Evolutionary conservation across 1,140 invertebrate species (phyloP), one percentile per base, ranked within the genome.

Genomic region (Archivesica marissinica): DNA sequence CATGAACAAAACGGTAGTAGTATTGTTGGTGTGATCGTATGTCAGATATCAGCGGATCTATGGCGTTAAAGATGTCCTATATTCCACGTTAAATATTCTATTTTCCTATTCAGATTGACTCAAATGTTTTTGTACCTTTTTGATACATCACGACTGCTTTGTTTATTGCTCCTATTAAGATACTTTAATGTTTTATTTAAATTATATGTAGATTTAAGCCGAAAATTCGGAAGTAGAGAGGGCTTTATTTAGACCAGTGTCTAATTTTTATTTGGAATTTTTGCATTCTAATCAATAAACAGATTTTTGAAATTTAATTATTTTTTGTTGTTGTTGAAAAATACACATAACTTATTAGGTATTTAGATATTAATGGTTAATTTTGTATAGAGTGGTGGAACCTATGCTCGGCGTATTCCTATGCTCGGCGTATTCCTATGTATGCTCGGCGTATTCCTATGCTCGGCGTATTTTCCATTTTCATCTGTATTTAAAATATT

Each of bases 51-150:
- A 0, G 15, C 3, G 38, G 33, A 35, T n/a, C 30, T 15, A 35
- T 64, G 23, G 59, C 30, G 59, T 64, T 64, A 64, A 64, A 64
- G 59, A 64, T 64, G 59, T 35, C 30, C 30, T 35, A 20, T 35
- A 64, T 64, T 64, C 59, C 52, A 30, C 59, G 59, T 64, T 64
- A 64, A 64, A 64, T 64, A 64, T 64, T 64, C 30, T 35, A 64
- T 64, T 64, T n/a, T 33, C 59, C 33, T 59, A 7, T 54, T 54
- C 23, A 3, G 23, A 54, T 54, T 7, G 50, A 59, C 30, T 64
- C 59, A 23, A 64, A 64, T 64, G 59, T 33, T 64, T 64, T 64
- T 64, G 59, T 64, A 15, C 9, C 15, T 35, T 64, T 35, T 7
- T 13, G 7, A 64, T n/a, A n/a, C n/a, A n/a, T n/a, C n/a, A n/a